Evolutionary conservation across 2,797 vertebrate species (phyloP), one percentile per base, ranked within the genome.

Genomic region (Helarctos malayanus): DNA sequence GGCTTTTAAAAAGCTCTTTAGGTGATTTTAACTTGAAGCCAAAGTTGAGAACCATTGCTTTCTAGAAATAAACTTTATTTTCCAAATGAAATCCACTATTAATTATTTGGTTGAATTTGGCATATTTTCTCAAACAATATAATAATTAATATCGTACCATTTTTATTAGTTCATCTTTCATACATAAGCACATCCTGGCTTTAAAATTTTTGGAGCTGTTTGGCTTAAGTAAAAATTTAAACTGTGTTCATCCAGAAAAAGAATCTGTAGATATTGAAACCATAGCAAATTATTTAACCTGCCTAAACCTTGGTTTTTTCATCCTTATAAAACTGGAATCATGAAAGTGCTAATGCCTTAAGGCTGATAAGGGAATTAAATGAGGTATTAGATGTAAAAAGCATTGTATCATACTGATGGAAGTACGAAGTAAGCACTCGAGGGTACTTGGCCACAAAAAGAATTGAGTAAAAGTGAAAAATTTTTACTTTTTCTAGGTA

Each of bases 401-500:
- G 57, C 38, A 47, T 73, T 57, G 3, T 49, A 35, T 90, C 45
- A 73, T 68, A 89, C 21, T n/a, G 65, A 96, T 23, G 10, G 6
- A 82, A 54, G 16, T 75, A 71, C 5, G 85, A 29, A 84, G 89
- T 11, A 78, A 73, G 56, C 7, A 79, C 16, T 25, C 49, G 7
- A 18, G 59, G 54, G 71, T 25, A 32, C 16, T 15, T 19, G 32
- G 71, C 52, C 25, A 71, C 38, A 65, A 52, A 91, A 76, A 59
- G 54, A 63, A 76, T 25, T 52, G 41, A 79, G 9, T 85, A 23
- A 84, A 82, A 92, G 57, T 89, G 47, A 69, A 86, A 81, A 63
- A 2, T 25, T 11, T 92, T 0, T 91, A 78, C 2, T 94, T 95
- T 87, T 5, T 75, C 57, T 94, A 99, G 99, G 99, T 99, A 5